Conservation (phyloP, 2,888 invertebrate genomes). For the Amphipoea oculea region DNA sequence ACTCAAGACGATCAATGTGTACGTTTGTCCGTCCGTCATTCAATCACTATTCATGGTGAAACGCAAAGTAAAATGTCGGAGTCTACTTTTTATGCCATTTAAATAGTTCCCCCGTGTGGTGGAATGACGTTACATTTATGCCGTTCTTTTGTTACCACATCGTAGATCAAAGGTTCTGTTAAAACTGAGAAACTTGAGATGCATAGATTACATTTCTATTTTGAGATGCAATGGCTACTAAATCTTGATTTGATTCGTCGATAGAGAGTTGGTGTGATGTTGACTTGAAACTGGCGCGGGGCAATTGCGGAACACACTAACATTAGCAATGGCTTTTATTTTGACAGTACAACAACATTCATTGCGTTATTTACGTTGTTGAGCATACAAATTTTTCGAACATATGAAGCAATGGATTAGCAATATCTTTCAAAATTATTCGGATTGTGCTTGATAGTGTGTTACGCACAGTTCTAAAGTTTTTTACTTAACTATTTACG, state of each 20-base stretch:
- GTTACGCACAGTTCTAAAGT: no score
- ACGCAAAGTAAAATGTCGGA: slow-evolving; percentile 15
- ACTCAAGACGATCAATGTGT: neutral
- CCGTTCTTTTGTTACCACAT: slow-evolving; percentile 2
- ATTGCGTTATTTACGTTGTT: neutral
- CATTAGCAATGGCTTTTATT: neutral
- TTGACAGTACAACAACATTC: neutral
- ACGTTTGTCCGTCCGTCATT: neutral
- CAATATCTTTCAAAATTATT: no score
- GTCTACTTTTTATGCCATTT: slow-evolving; percentile 13
- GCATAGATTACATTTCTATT: neutral
- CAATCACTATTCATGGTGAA: slow-evolving; percentile 17
- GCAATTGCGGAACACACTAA: no score
- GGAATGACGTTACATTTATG: slow-evolving; percentile 7
- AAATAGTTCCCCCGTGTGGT: neutral
- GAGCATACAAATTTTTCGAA: neutral
- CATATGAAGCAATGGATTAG: neutral
- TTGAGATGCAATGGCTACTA: neutral
- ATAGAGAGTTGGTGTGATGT: neutral
- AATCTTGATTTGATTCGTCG: neutral
- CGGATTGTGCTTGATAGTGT: no score
- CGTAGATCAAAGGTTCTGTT: slow-evolving; percentile 3
- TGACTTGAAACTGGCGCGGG: neutral
- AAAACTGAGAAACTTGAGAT: neutral
- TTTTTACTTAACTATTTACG: no score